A percentile compares a stretch with the other conserved stretches of the same genome.
phyloP scores from a whole-genome alignment of 2,888 invertebrate genomes.

The Nebria salina region DNA sequence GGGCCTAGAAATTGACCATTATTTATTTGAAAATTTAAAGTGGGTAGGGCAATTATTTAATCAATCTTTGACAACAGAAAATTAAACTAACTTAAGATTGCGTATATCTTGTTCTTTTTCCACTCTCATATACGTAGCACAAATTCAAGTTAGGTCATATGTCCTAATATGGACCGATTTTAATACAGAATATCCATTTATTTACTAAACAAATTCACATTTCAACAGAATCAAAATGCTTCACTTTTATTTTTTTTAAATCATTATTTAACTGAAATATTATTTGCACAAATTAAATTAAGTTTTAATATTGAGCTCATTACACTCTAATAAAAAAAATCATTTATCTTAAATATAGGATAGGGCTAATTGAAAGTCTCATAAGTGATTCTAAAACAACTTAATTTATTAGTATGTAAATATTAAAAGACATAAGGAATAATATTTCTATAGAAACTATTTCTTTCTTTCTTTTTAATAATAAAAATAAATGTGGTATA shows the following conservation, averaged over 20 bases:
- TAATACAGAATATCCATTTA: no score
- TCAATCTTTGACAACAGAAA: not conserved
- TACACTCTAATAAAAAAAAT: no score
- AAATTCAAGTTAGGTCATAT: not conserved
- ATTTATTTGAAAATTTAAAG: slow-evolving; percentile 1
- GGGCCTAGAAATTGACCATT: not conserved
- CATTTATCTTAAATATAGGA: no score
- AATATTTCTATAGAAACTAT: not conserved
- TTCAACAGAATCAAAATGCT: no score
- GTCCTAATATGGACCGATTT: not conserved
- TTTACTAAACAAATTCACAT: no score
- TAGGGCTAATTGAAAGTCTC: no score
- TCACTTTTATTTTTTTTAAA: no score
- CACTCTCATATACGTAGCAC: not conserved
- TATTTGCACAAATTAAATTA: no score
- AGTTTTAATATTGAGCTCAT: no score
- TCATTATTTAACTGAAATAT: no score
- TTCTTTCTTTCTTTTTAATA: not conserved
- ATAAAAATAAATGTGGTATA: not conserved
- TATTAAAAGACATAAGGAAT: not conserved
- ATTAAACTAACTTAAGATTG: not conserved
- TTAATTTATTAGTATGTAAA: no score
- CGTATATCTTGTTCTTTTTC: not conserved
- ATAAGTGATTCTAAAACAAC: no score
- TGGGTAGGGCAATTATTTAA: not conserved